A percentile compares a stretch with the other conserved stretches of the same genome.
Evolutionary conservation across 2,888 invertebrate species (phyloP).

Genomic region (Aphodius sticticus): DNA sequence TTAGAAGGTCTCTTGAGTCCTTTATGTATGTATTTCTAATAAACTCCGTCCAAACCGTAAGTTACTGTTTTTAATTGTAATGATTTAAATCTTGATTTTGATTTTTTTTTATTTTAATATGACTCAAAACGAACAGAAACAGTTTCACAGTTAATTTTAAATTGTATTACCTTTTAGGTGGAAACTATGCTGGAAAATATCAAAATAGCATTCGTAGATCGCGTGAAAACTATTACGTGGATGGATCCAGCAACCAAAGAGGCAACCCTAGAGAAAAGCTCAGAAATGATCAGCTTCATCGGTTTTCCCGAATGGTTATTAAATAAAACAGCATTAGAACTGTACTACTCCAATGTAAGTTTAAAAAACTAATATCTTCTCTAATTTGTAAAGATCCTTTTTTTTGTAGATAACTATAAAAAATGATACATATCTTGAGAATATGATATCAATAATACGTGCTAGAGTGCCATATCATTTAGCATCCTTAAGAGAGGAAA

Average conservation of each 20-base stretch:
- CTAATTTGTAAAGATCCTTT: constrained; percentile 1
- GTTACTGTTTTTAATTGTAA: too few species aligned
- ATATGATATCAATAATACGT: constrained; percentile 72
- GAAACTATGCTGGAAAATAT: constrained; percentile 78
- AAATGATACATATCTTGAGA: constrained; percentile 69
- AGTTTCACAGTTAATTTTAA: constrained; percentile 36
- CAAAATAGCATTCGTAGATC: constrained; percentile 71
- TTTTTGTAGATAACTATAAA: constrained; percentile 63
- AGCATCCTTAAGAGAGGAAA: constrained; percentile 63
- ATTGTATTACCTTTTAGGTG: constrained; percentile 60
- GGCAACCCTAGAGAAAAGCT: constrained; percentile 77
- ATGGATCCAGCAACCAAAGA: constrained; percentile 79
- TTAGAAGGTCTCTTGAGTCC: too few species aligned
- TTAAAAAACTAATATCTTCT: neutral
- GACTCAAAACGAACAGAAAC: too few species aligned
- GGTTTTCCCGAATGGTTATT: constrained; percentile 83
- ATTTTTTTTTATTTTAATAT: too few species aligned
- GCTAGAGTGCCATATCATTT: constrained; percentile 65
- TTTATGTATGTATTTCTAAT: too few species aligned
- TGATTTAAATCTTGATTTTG: too few species aligned
- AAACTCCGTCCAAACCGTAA: too few species aligned
- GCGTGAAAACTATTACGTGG: constrained; percentile 74
- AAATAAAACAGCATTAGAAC: constrained; percentile 70
- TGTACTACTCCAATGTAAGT: constrained; percentile 71
- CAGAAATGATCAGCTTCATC: constrained; percentile 76